A percentile compares a stretch with the other conserved stretches of the same genome.
Conservation (phyloP, 2,888 invertebrate species). For the Meteorus colon region DNA sequence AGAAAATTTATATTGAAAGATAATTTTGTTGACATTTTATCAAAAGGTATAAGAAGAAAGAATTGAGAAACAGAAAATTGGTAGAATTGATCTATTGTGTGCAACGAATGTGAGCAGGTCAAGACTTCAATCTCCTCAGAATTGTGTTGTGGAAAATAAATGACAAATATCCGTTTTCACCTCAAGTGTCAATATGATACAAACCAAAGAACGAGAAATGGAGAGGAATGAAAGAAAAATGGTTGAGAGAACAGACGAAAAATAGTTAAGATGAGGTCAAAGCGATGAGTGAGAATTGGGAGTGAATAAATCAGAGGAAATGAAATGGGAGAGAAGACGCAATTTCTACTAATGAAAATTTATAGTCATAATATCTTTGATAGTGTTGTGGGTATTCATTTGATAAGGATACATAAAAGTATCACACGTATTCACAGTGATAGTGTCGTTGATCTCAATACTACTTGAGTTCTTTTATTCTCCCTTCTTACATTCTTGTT, state of each 20-base stretch:
- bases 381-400: not conserved
- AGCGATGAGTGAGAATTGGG: not conserved
- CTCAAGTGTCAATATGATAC: not conserved
- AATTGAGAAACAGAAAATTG: not conserved
- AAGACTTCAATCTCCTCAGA: slow-evolving; percentile 20
- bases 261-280: not conserved
- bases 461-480: not conserved
- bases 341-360: slow-evolving; percentile 1
- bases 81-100: not conserved
- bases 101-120: slow-evolving; percentile 13
- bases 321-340: not conserved
- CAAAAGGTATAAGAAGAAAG: not conserved
- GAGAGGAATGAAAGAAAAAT: not conserved
- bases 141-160: not conserved
- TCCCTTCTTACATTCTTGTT: too few species aligned
- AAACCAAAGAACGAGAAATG: not conserved
- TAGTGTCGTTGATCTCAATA: slow-evolving; percentile 2
- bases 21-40: not conserved
- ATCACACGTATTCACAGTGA: not conserved
- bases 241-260: not conserved
- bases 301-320: not conserved
- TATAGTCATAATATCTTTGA: not conserved
- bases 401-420: not conserved
- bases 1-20: slow-evolving; percentile 7
- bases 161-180: not conserved